A percentile compares a stretch with the other conserved stretches of the same genome.
Conservation (phyloP, 2,797 vertebrate species). For the Rhinoraja longicauda region DNA sequence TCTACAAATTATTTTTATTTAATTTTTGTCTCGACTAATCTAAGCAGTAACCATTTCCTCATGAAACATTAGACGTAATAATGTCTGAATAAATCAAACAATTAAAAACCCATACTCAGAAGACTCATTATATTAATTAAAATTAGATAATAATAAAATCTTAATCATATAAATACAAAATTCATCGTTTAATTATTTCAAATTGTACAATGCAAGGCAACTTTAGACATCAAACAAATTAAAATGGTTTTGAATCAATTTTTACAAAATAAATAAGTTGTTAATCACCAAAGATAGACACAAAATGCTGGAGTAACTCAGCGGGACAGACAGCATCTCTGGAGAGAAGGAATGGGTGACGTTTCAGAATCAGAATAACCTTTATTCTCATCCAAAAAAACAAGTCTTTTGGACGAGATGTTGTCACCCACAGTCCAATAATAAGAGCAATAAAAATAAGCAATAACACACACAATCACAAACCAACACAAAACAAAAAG, state of each 20-base stretch:
- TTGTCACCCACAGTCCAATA: no score
- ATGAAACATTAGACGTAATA: not conserved
- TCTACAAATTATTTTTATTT: not conserved
- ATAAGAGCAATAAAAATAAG: no score
- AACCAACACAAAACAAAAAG: no score
- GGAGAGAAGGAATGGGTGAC: no score
- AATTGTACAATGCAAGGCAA: no score
- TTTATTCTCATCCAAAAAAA: no score
- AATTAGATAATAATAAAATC: conserved; percentile 2
- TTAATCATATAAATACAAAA: not conserved
- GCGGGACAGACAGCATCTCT: no score
- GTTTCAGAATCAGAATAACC: no score
- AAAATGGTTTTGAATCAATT: not conserved
- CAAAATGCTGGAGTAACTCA: no score
- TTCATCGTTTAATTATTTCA: not conserved
- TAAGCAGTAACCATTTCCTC: not conserved
- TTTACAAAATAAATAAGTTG: not conserved
- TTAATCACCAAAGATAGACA: no score
- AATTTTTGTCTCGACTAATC: not conserved
- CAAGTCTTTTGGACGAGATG: no score
- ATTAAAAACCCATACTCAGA: conserved; percentile 24
- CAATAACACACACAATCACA: no score
- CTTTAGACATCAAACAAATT: not conserved
- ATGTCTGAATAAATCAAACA: conserved; percentile 2
- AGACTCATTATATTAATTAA: conserved; percentile 36